Conservation (phyloP, 2,888 invertebrate genomes). For the Harpalus rubripes region DNA sequence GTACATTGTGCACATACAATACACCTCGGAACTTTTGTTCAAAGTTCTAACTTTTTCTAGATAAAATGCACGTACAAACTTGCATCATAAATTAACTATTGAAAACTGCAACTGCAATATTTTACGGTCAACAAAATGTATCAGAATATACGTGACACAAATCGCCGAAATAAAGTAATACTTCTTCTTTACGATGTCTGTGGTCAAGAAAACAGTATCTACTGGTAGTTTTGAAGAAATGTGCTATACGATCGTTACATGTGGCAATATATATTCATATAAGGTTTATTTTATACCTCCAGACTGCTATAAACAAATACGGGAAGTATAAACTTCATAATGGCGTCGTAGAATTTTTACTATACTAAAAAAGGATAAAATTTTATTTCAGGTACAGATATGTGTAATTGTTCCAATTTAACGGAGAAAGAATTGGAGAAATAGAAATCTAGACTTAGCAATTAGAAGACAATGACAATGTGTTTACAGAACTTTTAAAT, state of each 20-base stretch:
- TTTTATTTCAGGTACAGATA: conserved; percentile 3
- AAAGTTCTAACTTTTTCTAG: background rate
- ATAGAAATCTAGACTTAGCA: background rate
- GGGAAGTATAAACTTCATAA: conserved; percentile 13
- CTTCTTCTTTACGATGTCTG: conserved; percentile 22
- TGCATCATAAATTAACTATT: conserved; percentile 28
- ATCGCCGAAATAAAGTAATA: conserved; percentile 31
- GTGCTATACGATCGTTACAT: conserved; percentile 12
- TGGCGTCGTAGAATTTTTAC: conserved; percentile 17
- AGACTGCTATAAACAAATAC: conserved; percentile 34
- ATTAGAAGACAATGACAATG: background rate
- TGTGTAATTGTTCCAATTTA: background rate
- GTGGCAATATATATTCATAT: conserved; percentile 46
- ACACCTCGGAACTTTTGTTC: background rate
- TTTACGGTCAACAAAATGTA: conserved; percentile 21
- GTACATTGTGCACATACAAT: background rate
- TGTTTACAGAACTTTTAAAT: background rate
- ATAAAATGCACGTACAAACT: background rate
- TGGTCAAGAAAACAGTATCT: conserved; percentile 20
- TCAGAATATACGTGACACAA: conserved; percentile 28
- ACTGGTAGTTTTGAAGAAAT: background rate
- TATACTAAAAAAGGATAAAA: background rate
- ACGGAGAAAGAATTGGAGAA: background rate
- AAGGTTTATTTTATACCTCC: conserved; percentile 36
- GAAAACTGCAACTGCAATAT: conserved; percentile 44